phyloP scores from a whole-genome alignment of 2,797 vertebrate genomes.

The Bovichtus diacanthus region DNA sequence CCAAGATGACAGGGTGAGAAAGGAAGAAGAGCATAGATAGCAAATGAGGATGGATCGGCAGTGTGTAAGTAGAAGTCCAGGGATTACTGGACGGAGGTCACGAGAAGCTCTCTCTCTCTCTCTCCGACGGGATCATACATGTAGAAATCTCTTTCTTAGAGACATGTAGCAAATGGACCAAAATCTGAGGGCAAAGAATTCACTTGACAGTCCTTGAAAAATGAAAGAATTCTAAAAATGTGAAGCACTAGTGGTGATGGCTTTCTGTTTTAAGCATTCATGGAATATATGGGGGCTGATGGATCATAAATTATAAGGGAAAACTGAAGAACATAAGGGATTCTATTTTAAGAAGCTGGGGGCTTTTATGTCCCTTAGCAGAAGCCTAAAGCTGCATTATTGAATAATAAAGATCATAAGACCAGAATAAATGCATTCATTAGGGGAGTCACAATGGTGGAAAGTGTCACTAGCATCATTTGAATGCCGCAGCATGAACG shows the following conservation, averaged over 20 bases:
- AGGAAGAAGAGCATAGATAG: conserved; percentile 62
- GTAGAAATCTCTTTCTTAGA: conserved; percentile 56
- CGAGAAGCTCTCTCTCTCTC: conserved; percentile 24
- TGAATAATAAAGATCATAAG: conserved; percentile 58
- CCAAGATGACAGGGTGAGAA: conserved; percentile 60
- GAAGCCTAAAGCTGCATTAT: conserved; percentile 61
- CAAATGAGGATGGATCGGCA: conserved; percentile 71
- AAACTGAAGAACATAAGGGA: conserved; percentile 42
- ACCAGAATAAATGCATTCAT: conserved; percentile 59
- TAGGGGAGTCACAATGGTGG: conserved; percentile 24
- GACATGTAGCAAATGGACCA: conserved; percentile 42
- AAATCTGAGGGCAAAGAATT: conserved; percentile 38
- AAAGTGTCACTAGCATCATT: conserved; percentile 16
- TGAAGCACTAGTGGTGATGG: conserved; percentile 20
- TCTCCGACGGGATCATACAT: conserved; percentile 51
- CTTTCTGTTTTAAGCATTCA: conserved; percentile 51
- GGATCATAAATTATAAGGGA: conserved; percentile 69
- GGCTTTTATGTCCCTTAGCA: conserved; percentile 61
- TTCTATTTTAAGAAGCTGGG: conserved; percentile 63
- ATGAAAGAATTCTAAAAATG: conserved; percentile 36
- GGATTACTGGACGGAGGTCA: conserved; percentile 77
- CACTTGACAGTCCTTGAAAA: conserved; percentile 54
- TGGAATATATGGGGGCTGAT: conserved; percentile 43
- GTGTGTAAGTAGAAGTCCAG: conserved; percentile 67
- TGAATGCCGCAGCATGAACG: conserved; percentile 16